These are phyloP conservation scores for Spheniscus mendiculus DNA, from an alignment of 2,113 vertebrate genomes.

Conservation along the genomic window DNA sequence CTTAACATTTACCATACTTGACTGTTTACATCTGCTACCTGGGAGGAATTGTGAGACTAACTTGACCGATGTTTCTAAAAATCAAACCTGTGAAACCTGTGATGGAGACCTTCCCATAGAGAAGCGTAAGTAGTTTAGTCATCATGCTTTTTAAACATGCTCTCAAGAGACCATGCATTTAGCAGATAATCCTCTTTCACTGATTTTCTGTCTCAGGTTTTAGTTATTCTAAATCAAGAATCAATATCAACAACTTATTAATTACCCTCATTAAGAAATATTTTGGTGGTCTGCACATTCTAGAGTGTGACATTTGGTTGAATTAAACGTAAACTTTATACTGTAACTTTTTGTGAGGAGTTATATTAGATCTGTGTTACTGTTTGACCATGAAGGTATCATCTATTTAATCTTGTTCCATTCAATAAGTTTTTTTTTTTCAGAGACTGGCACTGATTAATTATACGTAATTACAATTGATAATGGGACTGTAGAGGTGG, in stretches of 20 bases:
- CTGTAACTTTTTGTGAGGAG: neutral
- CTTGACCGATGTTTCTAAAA: neutral
- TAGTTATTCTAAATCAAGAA: neutral
- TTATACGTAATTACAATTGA: neutral
- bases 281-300: neutral
- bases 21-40: neutral
- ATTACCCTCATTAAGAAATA: neutral
- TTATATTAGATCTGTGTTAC: neutral
- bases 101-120: neutral
- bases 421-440: neutral
- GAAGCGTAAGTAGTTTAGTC: neutral
- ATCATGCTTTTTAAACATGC: neutral
- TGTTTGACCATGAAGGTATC: neutral
- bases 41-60: neutral
- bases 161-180: neutral
- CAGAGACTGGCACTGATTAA: conserved; percentile 1
- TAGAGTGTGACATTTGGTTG: neutral
- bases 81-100: neutral
- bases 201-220: neutral
- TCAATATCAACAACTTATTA: neutral
- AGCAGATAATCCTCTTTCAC: neutral
- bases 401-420: neutral
- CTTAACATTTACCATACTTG: neutral
- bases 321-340: neutral
- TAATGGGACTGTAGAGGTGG: neutral